These are phyloP conservation scores for Columba guinea DNA, from an alignment of 2,797 vertebrate species.

Conservation along the genomic window DNA sequence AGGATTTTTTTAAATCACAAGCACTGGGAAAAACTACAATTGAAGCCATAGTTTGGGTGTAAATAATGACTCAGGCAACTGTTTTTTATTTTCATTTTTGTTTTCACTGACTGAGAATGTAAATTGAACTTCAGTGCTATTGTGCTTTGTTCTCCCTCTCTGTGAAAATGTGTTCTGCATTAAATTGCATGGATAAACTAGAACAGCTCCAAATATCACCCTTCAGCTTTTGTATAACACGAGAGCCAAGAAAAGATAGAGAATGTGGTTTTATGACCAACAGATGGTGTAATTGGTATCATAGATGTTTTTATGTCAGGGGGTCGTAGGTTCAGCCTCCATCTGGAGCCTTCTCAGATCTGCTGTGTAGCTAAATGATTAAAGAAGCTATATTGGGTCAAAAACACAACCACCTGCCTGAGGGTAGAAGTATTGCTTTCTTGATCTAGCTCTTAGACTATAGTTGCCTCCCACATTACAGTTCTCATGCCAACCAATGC, in stretches of 20 bases:
- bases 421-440: conserved; percentile 20
- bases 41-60: conserved; percentile 45
- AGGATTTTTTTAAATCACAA: background rate
- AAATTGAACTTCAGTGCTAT: conserved; percentile 79
- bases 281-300: conserved; percentile 81
- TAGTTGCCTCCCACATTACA: background rate
- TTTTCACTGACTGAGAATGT: conserved; percentile 82
- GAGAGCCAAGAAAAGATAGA: conserved; percentile 77
- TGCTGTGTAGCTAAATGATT: conserved; percentile 65
- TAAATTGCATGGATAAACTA: conserved; percentile 75
- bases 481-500: background rate
- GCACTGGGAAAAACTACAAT: conserved; percentile 45
- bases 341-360: conserved; percentile 75
- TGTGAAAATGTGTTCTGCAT: conserved; percentile 81
- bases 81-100: conserved; percentile 81
- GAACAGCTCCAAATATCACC: conserved; percentile 75
- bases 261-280: conserved; percentile 79
- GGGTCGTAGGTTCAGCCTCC: conserved; percentile 78
- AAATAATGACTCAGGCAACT: conserved; percentile 75
- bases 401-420: conserved; percentile 66
- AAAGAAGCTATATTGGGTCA: conserved; percentile 62
- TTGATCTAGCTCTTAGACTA: background rate
- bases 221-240: conserved; percentile 73
- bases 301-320: conserved; percentile 76
- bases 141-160: conserved; percentile 80